These are phyloP conservation scores for Apolygus lucorum DNA, from an alignment of 1,140 invertebrate genomes.

Conservation along the genomic window DNA sequence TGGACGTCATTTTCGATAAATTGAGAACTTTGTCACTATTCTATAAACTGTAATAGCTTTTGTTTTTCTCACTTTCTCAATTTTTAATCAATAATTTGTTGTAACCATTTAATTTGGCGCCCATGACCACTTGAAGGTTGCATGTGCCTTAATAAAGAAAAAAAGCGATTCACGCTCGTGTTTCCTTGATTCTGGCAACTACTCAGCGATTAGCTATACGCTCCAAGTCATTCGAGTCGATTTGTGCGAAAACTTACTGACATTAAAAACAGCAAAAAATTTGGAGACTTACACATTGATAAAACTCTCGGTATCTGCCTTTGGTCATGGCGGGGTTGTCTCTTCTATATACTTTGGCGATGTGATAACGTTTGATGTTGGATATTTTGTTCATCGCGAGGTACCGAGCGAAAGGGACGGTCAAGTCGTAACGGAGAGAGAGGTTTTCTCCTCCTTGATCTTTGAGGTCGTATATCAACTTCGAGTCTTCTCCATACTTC, in stretches of 20 bases:
- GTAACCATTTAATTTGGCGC: too few relatives aligned
- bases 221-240: too few relatives aligned
- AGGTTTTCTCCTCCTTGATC: slow-evolving; percentile 97
- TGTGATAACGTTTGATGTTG: slow-evolving; percentile 88
- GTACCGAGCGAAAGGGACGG: slow-evolving; percentile 94
- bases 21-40: too few relatives aligned
- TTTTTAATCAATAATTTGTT: too few relatives aligned
- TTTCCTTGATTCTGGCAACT: too few relatives aligned
- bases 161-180: too few relatives aligned
- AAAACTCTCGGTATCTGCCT: slow-evolving; percentile 96
- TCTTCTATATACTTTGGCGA: slow-evolving; percentile 92
- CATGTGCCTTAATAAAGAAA: too few relatives aligned
- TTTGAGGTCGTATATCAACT: slow-evolving; percentile 95
- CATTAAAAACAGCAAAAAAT: neutral
- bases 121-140: too few relatives aligned
- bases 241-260: neutral
- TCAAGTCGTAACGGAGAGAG: slow-evolving; percentile 75
- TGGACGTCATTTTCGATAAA: too few relatives aligned
- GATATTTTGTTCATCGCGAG: slow-evolving; percentile 96
- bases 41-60: too few relatives aligned
- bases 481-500: slow-evolving; percentile 99
- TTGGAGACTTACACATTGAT: slow-evolving; percentile 85
- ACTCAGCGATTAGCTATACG: too few relatives aligned
- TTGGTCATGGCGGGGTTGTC: slow-evolving; percentile 96
- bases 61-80: too few relatives aligned